These are phyloP conservation scores for Aporophyla nigra DNA, from an alignment of 2,888 invertebrate genomes.

Conservation along the genomic window DNA sequence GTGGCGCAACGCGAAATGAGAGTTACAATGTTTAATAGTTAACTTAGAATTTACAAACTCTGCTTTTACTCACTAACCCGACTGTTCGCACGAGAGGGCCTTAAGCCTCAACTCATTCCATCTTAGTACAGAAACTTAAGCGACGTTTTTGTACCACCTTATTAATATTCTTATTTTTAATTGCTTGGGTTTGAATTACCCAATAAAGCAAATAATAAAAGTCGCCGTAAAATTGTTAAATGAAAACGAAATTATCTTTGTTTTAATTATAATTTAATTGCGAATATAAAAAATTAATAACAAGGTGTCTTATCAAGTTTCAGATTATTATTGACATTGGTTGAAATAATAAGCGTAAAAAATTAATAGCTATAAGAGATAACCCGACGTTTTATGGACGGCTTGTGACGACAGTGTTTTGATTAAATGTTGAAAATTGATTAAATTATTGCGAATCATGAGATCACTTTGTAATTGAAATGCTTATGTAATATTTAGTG, in stretches of 20 bases:
- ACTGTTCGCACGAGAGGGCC: no score
- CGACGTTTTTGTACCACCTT: background rate
- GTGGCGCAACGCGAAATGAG: no score
- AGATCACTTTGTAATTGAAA: slow-evolving; percentile 12
- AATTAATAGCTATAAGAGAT: slow-evolving; percentile 28
- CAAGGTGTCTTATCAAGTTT: slow-evolving; percentile 34
- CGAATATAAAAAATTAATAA: slow-evolving; percentile 37
- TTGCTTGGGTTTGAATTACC: slow-evolving; percentile 2
- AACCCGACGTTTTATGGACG: slow-evolving; percentile 30
- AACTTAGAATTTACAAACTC: no score
- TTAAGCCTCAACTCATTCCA: background rate
- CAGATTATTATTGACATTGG: slow-evolving; percentile 29
- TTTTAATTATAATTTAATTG: slow-evolving; percentile 28
- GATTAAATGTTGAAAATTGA: slow-evolving; percentile 40
- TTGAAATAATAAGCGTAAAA: slow-evolving; percentile 19
- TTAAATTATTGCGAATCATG: slow-evolving; percentile 34
- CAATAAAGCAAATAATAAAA: slow-evolving; percentile 23
- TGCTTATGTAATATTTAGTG: slow-evolving; percentile 41
- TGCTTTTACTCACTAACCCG: no score
- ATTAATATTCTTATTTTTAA: slow-evolving; percentile 3
- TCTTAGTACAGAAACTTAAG: background rate
- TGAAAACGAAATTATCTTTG: slow-evolving; percentile 30
- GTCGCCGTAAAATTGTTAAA: slow-evolving; percentile 3
- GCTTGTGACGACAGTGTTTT: slow-evolving; percentile 27
- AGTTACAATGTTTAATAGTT: no score